Percentiles rank a stretch among this genome's conserved stretches.
Conservation (phyloP, 2,888 invertebrate genomes). For the Erpobdella octoculata region DNA sequence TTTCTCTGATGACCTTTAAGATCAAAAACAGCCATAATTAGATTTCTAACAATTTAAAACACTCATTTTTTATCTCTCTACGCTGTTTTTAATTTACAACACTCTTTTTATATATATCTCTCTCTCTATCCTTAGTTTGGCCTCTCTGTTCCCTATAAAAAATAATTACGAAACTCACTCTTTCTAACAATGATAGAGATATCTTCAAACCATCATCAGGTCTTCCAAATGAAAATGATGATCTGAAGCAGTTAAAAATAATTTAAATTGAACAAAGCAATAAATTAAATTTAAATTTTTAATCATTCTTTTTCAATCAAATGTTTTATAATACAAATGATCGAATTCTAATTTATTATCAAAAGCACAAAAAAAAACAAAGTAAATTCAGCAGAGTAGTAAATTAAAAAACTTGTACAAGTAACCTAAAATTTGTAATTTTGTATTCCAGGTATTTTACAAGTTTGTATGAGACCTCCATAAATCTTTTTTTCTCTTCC, state of each 20-base stretch:
- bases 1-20: not conserved
- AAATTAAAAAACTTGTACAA: too few relatives aligned
- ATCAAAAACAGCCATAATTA: not conserved
- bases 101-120: too few relatives aligned
- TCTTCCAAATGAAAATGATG: constrained; percentile 23
- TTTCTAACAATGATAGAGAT: constrained; percentile 17
- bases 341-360: too few relatives aligned
- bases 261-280: not conserved
- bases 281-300: not conserved
- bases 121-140: too few relatives aligned
- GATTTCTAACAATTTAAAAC: too few relatives aligned
- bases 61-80: too few relatives aligned
- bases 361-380: too few relatives aligned
- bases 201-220: constrained; percentile 18
- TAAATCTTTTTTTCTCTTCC: constrained; percentile 21
- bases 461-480: constrained; percentile 3
- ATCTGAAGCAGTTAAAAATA: constrained; percentile 6
- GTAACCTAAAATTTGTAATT: constrained; percentile 23
- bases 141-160: too few relatives aligned
- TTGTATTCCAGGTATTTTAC: constrained; percentile 6
- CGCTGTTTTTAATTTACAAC: too few relatives aligned
- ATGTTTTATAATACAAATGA: too few relatives aligned
- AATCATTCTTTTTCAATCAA: too few relatives aligned
- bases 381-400: too few relatives aligned
- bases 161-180: not conserved